Evolutionary conservation across 2,113 vertebrate species (phyloP), one percentile per base, ranked within the genome.

Genomic region (Craseonycteris thonglongyai): DNA sequence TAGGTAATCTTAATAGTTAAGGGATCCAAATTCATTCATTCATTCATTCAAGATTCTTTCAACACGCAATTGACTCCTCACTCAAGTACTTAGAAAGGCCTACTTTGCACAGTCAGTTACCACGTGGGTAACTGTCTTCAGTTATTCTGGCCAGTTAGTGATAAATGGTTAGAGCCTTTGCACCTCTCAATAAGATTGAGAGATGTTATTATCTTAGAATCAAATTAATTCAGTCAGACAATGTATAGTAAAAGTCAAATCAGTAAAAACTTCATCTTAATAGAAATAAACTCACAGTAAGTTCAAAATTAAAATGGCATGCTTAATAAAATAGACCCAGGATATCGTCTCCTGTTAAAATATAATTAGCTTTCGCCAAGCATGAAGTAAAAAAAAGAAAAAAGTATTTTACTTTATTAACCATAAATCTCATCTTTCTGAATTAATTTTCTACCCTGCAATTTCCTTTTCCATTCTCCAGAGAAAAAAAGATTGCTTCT

Each of bases 291-390:
- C 26, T 81, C 54, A 35, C 1, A 28, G 19, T n/a, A 56, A 45
- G 28, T 11, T 38, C 12, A 89, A 95, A 90, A 82, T 66, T 88
- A 82, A 93, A 96, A 94, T 40, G 54, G 35, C 21, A 66, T 21
- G 51, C 66, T 94, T 85, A 81, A 56, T 85, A 1, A 16, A 47
- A 75, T 65, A 76, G 16, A 58, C 22, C 4, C 0, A 45, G 18
- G 11, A 82, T 58, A 58, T 30, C 21, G 21, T 91, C n/a, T 78
- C 11, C 7, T 82, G 14, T 47, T 56, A 45, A 92, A 95, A 51
- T 90, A 13, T 80, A 90, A 87, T 79, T 95, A 75, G 30, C 38
- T 93, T 94, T 91, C 71, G 24, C 12, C 12, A 90, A 78, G 42
- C 26, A 74, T 68, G 49, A 51, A 51, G 16, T 51, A 51, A 51